phyloP scores from a whole-genome alignment of 2,888 invertebrate species.

The Orthonevra nobilis region DNA sequence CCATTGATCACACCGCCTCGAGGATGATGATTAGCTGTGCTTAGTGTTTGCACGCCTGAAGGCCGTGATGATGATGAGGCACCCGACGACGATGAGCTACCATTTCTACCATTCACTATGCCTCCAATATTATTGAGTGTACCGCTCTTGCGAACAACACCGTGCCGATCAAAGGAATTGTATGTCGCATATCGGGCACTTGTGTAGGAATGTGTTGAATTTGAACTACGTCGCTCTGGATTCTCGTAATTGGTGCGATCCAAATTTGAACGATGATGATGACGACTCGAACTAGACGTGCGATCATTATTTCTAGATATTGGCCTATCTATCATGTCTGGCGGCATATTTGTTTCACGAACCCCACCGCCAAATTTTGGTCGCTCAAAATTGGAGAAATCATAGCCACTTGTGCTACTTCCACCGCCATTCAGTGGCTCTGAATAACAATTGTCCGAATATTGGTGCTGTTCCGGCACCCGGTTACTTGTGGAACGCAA shows the following conservation, averaged over 20 bases:
- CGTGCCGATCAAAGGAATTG: constrained; percentile 78
- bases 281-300: constrained; percentile 55
- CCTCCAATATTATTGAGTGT: constrained; percentile 77
- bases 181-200: constrained; percentile 75
- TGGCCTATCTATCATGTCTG: constrained; percentile 53
- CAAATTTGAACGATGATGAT: constrained; percentile 70
- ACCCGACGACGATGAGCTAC: constrained; percentile 69
- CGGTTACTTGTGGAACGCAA: constrained; percentile 72
- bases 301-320: constrained; percentile 57
- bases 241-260: constrained; percentile 76
- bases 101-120: constrained; percentile 63
- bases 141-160: constrained; percentile 79
- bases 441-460: constrained; percentile 78
- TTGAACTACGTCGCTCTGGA: constrained; percentile 77
- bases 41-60: constrained; percentile 73
- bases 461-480: constrained; percentile 60
- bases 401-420: constrained; percentile 77
- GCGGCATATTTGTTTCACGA: constrained; percentile 29
- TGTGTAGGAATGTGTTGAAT: constrained; percentile 78
- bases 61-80: constrained; percentile 71
- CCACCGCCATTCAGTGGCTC: constrained; percentile 75
- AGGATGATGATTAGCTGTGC: constrained; percentile 70
- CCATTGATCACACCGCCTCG: constrained; percentile 63
- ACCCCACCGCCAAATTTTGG: constrained; percentile 80
- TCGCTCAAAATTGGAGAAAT: constrained; percentile 84